A percentile compares a stretch with the other conserved stretches of the same genome.
Conservation (phyloP, 1,140 invertebrate genomes). For the Drosophila funebris region DNA sequence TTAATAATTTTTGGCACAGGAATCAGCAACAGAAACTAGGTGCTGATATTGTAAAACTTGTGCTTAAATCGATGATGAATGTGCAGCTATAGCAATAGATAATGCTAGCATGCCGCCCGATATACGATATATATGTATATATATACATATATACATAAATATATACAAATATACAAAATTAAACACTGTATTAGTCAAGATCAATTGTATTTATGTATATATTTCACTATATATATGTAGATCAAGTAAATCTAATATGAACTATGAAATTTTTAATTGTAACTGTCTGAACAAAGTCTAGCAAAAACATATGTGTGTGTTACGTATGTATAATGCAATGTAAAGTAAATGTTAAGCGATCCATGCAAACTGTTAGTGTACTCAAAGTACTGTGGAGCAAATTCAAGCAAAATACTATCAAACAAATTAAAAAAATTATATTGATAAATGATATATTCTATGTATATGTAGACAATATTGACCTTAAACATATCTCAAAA, state of each 20-base stretch:
- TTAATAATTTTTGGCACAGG: constrained; percentile 58
- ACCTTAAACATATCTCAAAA: constrained; percentile 43
- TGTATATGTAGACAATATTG: constrained; percentile 10
- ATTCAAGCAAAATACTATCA: not conserved
- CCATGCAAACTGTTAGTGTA: constrained; percentile 31
- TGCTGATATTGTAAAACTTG: constrained; percentile 69
- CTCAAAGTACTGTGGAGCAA: constrained; percentile 35
- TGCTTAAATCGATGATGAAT: constrained; percentile 54
- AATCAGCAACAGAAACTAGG: constrained; percentile 50
- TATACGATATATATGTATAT: constrained; percentile 41
- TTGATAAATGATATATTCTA: constrained; percentile 30
- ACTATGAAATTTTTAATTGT: constrained; percentile 33
- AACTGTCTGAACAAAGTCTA: constrained; percentile 51
- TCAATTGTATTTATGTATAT: constrained; percentile 50
- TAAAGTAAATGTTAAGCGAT: constrained; percentile 34
- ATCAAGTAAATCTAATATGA: not conserved
- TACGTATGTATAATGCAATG: constrained; percentile 34
- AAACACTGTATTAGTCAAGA: constrained; percentile 57
- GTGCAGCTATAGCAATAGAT: constrained; percentile 54
- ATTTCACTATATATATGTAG: constrained; percentile 21
- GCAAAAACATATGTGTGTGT: constrained; percentile 16
- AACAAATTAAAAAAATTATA: not conserved
- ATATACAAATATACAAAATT: constrained; percentile 3
- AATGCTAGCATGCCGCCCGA: constrained; percentile 53
- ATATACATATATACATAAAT: constrained; percentile 38